Base-by-base conservation (phyloP, 1,140 invertebrate species). In the Epicauta chinensis region DNA sequence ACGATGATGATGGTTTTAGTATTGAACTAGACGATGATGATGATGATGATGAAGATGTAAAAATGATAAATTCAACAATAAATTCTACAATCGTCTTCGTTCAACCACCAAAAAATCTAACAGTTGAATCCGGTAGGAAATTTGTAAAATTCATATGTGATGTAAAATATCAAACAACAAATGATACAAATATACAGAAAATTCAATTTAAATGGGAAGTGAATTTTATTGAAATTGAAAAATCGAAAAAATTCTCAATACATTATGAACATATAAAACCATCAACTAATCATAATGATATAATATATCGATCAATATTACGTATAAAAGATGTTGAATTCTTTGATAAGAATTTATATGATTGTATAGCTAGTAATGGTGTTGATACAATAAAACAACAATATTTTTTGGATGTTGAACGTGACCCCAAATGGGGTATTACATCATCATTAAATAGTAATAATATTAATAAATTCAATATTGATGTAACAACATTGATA, bases 331-430 rank as follows among this genome's bases (percentile, higher is more conserved):
- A 79, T 42, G 59, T 85, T 34, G 81, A 84, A 52, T 73, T 77
- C 11, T 77, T 80, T 48, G 86, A 89, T 66, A 76, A 75, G 30
- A 85, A 83, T 13, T 83, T 77, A 68, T 86, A 87, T 63, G 76
- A 75, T n/a, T 88, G 86, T 68, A 75, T 79, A 48, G 83, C 78
- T 0, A 68, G 63, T 31, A 85, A 83, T 57, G 77, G 76, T 3
- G 69, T 75, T n/a, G 74, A 80, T 52, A 73, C 69, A 51, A 77
- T 83, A 12, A 72, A 77, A 23, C 80, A 82, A 3, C 79, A 78
- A 7, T 81, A 75, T 11, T 74, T 80, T 23, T 67, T 87, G 1
- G 68, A 75, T 42, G 79, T 87, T 23, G 75, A 66, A 38, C 54
- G 51, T 15, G 59, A 65, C 12, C n/a, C 46, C 9, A 61, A 49